Percentiles rank a stretch among this genome's conserved stretches.
These are phyloP conservation scores for Sarcophaga subvicina DNA, from an alignment of 2,888 invertebrate genomes.

Conservation along the genomic window DNA sequence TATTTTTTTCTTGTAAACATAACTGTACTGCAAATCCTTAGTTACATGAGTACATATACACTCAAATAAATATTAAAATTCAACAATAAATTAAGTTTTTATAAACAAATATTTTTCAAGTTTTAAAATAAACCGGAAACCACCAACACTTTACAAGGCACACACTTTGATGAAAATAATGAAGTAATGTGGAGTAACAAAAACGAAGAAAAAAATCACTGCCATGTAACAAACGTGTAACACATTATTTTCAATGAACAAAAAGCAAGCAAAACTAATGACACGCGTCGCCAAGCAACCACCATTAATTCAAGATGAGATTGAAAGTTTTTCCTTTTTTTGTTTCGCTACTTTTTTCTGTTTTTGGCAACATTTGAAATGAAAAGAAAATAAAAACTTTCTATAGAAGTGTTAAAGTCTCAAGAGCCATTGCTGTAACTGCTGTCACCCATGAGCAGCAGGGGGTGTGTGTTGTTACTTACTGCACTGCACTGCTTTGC, in stretches of 20 bases:
- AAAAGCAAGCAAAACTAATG: conserved; percentile 51
- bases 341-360: not conserved
- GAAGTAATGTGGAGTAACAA: not conserved
- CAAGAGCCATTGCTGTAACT: conserved; percentile 47
- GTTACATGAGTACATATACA: not conserved
- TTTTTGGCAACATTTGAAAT: conserved; percentile 8
- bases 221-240: conserved; percentile 29
- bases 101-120: no score
- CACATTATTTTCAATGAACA: conserved; percentile 15
- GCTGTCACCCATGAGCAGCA: not conserved
- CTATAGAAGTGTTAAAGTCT: conserved; percentile 66
- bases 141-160: conserved; percentile 51
- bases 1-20: conserved; percentile 49
- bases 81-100: no score
- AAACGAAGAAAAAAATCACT: conserved; percentile 21
- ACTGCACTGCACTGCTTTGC: no score
- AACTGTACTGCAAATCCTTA: conserved; percentile 59
- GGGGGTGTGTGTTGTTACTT: conserved; percentile 21
- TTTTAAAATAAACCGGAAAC: conserved; percentile 46
- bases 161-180: conserved; percentile 24
- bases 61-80: no score
- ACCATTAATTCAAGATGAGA: conserved; percentile 33
- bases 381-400: conserved; percentile 33
- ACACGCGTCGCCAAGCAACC: conserved; percentile 49
- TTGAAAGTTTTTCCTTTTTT: conserved; percentile 39